phyloP scores from a whole-genome alignment of 2,888 invertebrate species.

The Archaeoteleia sp. region DNA sequence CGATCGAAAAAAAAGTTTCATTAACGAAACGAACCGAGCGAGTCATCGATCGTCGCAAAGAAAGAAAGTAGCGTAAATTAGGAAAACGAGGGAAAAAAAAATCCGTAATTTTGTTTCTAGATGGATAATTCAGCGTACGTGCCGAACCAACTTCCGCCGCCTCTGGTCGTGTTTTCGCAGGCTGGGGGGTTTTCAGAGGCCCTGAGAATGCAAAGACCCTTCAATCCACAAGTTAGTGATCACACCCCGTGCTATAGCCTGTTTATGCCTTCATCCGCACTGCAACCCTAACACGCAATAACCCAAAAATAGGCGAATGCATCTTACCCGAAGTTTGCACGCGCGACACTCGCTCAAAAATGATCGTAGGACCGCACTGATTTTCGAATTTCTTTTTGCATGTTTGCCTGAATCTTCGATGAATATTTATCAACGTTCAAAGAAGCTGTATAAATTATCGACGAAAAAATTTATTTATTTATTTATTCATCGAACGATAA shows the following conservation, averaged over 20 bases:
- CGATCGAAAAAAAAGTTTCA: too few relatives aligned
- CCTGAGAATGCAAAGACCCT: conserved; percentile 84
- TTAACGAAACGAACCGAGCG: too few relatives aligned
- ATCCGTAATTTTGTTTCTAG: conserved; percentile 70
- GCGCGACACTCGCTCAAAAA: too few relatives aligned
- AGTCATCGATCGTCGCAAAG: neutral
- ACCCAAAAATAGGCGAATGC: neutral
- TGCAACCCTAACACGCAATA: neutral
- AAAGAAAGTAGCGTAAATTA: conserved; percentile 17
- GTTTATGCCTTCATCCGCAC: conserved; percentile 22
- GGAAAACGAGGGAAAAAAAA: conserved; percentile 52
- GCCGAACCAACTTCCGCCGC: conserved; percentile 84
- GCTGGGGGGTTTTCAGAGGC: conserved; percentile 85
- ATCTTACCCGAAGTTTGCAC: too few relatives aligned
- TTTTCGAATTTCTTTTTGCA: too few relatives aligned
- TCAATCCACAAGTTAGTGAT: conserved; percentile 81
- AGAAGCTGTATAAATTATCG: too few relatives aligned
- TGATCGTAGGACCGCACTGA: too few relatives aligned
- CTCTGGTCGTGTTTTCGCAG: conserved; percentile 85
- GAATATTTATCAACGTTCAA: too few relatives aligned
- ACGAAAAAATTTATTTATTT: too few relatives aligned
- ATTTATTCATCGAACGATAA: too few relatives aligned
- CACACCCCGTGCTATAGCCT: conserved; percentile 53
- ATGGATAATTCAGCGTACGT: conserved; percentile 87
- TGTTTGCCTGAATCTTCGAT: too few relatives aligned